phyloP scores from a whole-genome alignment of 2,888 invertebrate genomes.

The Athalia rosae region DNA sequence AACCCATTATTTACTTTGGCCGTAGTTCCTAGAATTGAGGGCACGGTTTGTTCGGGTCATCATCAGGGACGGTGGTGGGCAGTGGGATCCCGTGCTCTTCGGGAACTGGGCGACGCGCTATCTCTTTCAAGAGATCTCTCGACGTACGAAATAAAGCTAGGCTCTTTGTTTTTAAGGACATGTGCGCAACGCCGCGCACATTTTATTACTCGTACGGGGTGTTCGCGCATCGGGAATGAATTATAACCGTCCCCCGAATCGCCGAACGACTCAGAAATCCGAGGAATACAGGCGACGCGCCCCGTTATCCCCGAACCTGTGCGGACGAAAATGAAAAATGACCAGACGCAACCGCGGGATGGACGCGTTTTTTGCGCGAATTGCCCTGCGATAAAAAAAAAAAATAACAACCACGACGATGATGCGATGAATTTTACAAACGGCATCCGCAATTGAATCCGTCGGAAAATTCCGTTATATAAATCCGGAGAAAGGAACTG shows the following conservation, averaged over 20 bases:
- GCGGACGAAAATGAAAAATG: too few species aligned
- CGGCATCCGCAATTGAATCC: too few species aligned
- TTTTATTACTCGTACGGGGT: conserved; percentile 12
- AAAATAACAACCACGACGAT: too few species aligned
- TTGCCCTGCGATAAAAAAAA: too few species aligned
- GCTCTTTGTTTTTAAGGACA: not conserved
- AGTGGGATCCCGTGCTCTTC: conserved; percentile 22
- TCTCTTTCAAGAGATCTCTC: conserved; percentile 17
- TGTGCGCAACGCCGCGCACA: too few species aligned
- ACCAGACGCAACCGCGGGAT: too few species aligned
- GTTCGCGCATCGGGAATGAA: not conserved
- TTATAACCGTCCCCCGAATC: not conserved
- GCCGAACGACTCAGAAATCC: not conserved
- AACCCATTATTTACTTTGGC: conserved; percentile 40
- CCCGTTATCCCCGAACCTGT: not conserved
- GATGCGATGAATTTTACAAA: too few species aligned
- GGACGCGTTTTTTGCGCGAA: too few species aligned
- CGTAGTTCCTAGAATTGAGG: conserved; percentile 23
- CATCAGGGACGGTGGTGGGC: conserved; percentile 20
- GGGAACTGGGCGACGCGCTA: conserved; percentile 36
- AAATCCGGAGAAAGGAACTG: too few species aligned
- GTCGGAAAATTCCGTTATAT: too few species aligned
- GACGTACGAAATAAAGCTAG: conserved; percentile 7
- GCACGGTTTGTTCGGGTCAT: conserved; percentile 1
- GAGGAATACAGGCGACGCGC: not conserved